Percentiles rank a stretch among this genome's conserved stretches.
These are phyloP conservation scores for Geodia barretti DNA, from an alignment of 37 sponge, comb jelly and placozoan species.

Conservation along the genomic window DNA sequence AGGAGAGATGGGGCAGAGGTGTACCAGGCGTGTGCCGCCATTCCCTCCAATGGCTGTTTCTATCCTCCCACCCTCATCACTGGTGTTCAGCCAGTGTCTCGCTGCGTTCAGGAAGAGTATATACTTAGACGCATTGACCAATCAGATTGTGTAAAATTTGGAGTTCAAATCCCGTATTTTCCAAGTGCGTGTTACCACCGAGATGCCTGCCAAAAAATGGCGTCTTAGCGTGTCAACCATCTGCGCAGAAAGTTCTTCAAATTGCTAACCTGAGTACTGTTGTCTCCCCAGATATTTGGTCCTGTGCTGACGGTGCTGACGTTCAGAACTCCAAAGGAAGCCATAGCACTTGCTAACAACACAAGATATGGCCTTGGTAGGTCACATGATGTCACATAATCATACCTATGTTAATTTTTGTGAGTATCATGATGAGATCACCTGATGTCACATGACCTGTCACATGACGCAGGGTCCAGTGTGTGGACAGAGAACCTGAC, in stretches of 20 bases:
- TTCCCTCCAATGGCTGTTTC: constrained; percentile 84
- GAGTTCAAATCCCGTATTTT: too few species aligned
- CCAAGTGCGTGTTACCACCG: too few species aligned
- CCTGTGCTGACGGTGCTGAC: constrained; percentile 91
- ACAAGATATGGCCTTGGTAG: constrained; percentile 76
- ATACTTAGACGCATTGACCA: too few species aligned
- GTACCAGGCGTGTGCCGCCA: constrained; percentile 90
- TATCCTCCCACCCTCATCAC: constrained; percentile 97
- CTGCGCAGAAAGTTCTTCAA: too few species aligned
- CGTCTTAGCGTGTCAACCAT: too few species aligned
- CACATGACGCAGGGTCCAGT: constrained; percentile 53
- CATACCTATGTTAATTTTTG: too few species aligned
- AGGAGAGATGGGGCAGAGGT: constrained; percentile 90
- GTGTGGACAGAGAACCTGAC: constrained; percentile 93
- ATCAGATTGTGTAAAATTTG: too few species aligned
- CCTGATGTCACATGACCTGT: not conserved
- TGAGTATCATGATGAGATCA: too few species aligned
- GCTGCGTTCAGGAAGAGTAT: constrained; percentile 94
- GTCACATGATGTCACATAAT: not conserved
- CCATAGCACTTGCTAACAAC: constrained; percentile 95
- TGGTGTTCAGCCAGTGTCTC: constrained; percentile 92
- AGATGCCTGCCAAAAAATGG: too few species aligned
- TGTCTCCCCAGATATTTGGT: constrained; percentile 80
- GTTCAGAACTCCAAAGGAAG: constrained; percentile 96
- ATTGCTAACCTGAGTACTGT: too few species aligned